These are phyloP conservation scores for Malacoctenus gilli DNA, from an alignment of 2,797 vertebrate species.

Conservation along the genomic window DNA sequence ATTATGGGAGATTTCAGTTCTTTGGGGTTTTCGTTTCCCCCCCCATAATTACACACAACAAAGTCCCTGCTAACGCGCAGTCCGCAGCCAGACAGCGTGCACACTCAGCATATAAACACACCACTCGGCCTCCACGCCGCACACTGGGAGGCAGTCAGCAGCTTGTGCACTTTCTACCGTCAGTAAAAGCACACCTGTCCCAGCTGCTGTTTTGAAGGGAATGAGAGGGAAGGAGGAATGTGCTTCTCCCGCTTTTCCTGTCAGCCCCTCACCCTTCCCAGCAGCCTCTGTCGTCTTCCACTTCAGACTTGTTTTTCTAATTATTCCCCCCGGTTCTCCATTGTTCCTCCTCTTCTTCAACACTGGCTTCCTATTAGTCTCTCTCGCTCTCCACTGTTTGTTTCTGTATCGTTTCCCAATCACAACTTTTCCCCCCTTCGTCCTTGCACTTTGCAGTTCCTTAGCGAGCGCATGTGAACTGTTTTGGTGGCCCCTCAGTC, in stretches of 20 bases:
- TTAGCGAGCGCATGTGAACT: no score
- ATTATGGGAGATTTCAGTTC: conserved; percentile 45
- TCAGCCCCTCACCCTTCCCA: conserved; percentile 46
- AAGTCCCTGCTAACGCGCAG: conserved; percentile 51
- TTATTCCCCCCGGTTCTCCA: conserved; percentile 36
- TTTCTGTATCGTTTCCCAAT: background rate
- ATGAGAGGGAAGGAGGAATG: conserved; percentile 68
- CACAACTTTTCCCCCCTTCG: no score
- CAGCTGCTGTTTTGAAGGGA: conserved; percentile 83
- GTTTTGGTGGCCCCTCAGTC: no score
- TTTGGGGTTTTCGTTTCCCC: conserved; percentile 40
- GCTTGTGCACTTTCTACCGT: conserved; percentile 67
- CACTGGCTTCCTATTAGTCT: background rate
- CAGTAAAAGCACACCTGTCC: conserved; percentile 83
- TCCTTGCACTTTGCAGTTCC: no score
- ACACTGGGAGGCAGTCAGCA: conserved; percentile 60
- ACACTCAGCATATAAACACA: conserved; percentile 67
- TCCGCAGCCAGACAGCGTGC: conserved; percentile 46
- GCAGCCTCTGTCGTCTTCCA: conserved; percentile 13
- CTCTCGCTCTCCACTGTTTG: conserved; percentile 1
- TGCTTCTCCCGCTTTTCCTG: conserved; percentile 64
- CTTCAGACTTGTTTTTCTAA: conserved; percentile 46
- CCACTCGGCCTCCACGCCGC: conserved; percentile 37
- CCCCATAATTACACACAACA: conserved; percentile 60
- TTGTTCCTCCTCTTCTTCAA: conserved; percentile 17